Percentiles rank a stretch among this genome's conserved stretches.
Conservation (phyloP, 2,113 vertebrate genomes). For the Nerophis ophidion region DNA sequence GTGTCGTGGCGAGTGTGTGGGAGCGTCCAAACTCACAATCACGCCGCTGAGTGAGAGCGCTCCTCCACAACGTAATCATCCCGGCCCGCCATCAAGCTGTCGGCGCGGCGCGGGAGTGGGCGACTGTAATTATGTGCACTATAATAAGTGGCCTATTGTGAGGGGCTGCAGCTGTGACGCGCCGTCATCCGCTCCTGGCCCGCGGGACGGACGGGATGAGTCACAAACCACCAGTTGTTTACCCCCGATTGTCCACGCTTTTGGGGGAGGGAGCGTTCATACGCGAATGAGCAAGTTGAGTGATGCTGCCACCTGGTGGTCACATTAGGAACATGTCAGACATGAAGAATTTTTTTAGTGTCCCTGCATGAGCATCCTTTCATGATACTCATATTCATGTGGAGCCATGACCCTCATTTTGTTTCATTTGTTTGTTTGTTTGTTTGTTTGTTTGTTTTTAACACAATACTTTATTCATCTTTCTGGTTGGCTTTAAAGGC, state of each 20-base stretch:
- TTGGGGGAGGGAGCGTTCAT: constrained; percentile 19
- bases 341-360: too few relatives aligned
- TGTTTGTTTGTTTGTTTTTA: too few relatives aligned
- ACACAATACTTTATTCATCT: too few relatives aligned
- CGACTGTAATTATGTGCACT: constrained; percentile 51
- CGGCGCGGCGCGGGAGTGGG: constrained; percentile 39
- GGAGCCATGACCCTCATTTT: too few relatives aligned
- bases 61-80: constrained; percentile 17
- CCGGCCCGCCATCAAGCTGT: constrained; percentile 38
- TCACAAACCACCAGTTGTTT: constrained; percentile 41
- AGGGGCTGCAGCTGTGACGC: constrained; percentile 35
- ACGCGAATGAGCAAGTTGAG: constrained; percentile 10
- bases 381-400: too few relatives aligned
- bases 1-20: not conserved
- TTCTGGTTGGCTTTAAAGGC: too few relatives aligned
- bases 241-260: constrained; percentile 42
- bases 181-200: constrained; percentile 44
- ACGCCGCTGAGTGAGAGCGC: constrained; percentile 9
- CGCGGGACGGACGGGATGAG: constrained; percentile 44
- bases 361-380: too few relatives aligned
- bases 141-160: constrained; percentile 47
- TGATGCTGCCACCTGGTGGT: constrained; percentile 67
- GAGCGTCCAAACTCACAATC: constrained; percentile 6
- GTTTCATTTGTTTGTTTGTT: too few relatives aligned
- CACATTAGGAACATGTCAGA: not conserved